Base-by-base conservation (phyloP, 2,888 invertebrate genomes). In the Eulithis prunata region DNA sequence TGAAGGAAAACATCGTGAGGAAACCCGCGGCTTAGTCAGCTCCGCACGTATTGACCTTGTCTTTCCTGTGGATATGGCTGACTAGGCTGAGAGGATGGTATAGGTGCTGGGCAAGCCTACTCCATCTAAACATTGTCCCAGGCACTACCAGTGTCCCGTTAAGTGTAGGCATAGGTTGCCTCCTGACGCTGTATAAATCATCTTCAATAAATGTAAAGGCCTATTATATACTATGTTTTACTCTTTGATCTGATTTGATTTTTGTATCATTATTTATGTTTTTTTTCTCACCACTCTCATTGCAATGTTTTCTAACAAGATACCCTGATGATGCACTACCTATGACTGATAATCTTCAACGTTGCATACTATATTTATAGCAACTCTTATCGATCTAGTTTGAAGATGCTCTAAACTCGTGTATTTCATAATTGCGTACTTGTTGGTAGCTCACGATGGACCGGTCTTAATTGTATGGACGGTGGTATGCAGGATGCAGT, bases 321-420 rank as follows among this genome's bases (percentile, higher is more conserved):
- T 78, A 78, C 77, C 74, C 60, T 71, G 71, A 75, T 76, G 81
- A 78, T 81, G 77, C 68, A 74, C 72, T 74, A 75, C 71, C 73
- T 79, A 72, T 80, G 77, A 89, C 86, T 92, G 91, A 90, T 90
- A 85, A 84, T 78, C 77, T 82, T 75, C 72, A 70, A 70, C 76
- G 72, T 78, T 70, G 75, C 74, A 78, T 79, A 81, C 84, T 82
- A 82, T 92, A 90, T 92, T 87, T 91, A 91, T 91, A 92, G 80
- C 75, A 66, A 76, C 80, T 77, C 77, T 68, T 75, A 85, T 87
- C 84, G 88, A 89, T 90, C 87, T 87, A 89, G 80, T 86, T 90
- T 77, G 79, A 58, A 68, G 70, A 80, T 77, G 83, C 78, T 79
- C 67, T 82, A 75, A 85, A 86, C 80, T 72, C 81, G 73, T 71